Base-by-base conservation (phyloP, 2,888 invertebrate genomes). In the Cheilosia urbana region DNA sequence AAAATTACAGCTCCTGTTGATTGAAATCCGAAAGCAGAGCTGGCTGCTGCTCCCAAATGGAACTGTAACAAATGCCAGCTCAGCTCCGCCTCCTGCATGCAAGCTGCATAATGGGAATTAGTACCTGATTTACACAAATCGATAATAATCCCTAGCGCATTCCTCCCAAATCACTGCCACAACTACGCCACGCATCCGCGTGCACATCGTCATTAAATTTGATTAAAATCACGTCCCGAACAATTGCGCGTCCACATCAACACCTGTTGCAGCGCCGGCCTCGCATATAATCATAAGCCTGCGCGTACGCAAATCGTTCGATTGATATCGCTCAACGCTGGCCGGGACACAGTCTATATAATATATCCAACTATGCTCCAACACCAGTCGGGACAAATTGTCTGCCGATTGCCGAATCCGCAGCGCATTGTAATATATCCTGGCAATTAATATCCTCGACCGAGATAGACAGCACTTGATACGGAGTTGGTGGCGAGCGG, bases 221-320 rank as follows among this genome's bases (percentile, higher is more conserved):
- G 89, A 90, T 89, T 90, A 88, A 89, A 90, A 90, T 91, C 91
- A 91, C 92, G 92, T 91, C 90, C 90, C 69, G 76, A 76, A 85
- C 85, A 85, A 85, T 80, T 80, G 85, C 76, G 62, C 76, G 80
- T 85, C 76, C 76, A 81, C 80, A 81, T 81, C 85, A 77, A 85
- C 85, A 85, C 85, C 85, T 85, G 85, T 85, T 71, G 63, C 60
- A 6, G 51, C 55, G 3, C 15, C 30, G 21, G 53, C 58, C 66
- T 57, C n/a, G 24, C 51, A 51, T 63, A 60, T 76, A 80, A 81
- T 81, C 81, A 85, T 68, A 71, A 77, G 34, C 42, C 80, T 55
- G 80, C 77, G 72, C 84, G 69, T 85, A 85, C 85, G 85, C 85
- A 85, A 85, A 85, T 85, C 85, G 80, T 11, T 72, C 85, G 81